Evolutionary conservation across 2,797 vertebrate genomes (phyloP), one percentile per base, ranked within the genome.

Genomic region (Lepidocolaptes lacrymiger): DNA sequence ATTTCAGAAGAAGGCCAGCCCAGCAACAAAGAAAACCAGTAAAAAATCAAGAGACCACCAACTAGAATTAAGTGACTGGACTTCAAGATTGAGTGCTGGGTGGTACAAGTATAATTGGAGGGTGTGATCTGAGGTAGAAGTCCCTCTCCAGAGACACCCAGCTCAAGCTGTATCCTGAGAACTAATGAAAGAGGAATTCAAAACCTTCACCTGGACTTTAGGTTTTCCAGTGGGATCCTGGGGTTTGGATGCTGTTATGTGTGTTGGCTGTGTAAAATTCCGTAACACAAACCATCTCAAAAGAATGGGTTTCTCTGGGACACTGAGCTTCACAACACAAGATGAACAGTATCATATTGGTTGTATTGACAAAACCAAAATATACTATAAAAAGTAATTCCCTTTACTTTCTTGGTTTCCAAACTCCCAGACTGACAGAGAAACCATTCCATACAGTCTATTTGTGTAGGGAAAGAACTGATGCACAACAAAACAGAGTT

Each of bases 51-150:
- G 52, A 89, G 52, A 61, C 17, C 9, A 30, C 17, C 0, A 2
- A 49, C 3, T 18, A 66, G 67, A 82, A 73, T 63, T 52, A 76
- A 27, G 34, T 30, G 39, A 49, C 11, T 54, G 39, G 61, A 77
- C 22, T 49, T 68, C 14, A 22, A 16, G 28, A 89, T 18, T 0
- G 1, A 15, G 26, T 73, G 37, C 73, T 71, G 77, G 16, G 14
- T 55, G 49, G 51, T 55, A 49, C 0, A 1, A 20, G 19, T 59
- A 18, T 66, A 71, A 79, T 1, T 34, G 52, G 18, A 56, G 15
- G 34, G n/a, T 1, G 1, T 0, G 0, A 71, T 48, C 9, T 34
- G 15, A 11, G 67, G 30, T n/a, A 78, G n/a, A 6, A 28, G 18
- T 64, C n/a, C 13, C 26, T 64, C 51, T 86, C 36, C n/a, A 49